Conservation (phyloP, 2,113 vertebrate genomes). For the Odobenus rosmarus region DNA sequence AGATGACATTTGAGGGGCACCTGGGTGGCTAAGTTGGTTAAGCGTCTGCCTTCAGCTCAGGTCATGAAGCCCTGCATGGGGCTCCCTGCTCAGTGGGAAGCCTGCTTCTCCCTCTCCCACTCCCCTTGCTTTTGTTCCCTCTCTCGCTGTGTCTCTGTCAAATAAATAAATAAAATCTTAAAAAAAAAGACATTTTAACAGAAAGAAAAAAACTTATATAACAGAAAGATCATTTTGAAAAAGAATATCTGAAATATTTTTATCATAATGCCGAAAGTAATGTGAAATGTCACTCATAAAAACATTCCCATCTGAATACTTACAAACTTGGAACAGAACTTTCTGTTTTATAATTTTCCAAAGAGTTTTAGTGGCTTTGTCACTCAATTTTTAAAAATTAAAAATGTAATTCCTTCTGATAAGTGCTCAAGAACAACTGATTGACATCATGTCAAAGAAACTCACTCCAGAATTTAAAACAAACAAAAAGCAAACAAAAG, state of each 20-base stretch:
- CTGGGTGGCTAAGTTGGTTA: too few relatives aligned
- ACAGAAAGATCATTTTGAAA: slow-evolving; percentile 42
- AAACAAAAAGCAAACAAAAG: background rate
- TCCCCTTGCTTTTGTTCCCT: too few relatives aligned
- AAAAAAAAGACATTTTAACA: slow-evolving; percentile 61
- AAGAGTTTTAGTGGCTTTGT: background rate
- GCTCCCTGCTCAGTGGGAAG: too few relatives aligned
- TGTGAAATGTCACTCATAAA: background rate
- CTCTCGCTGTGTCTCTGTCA: too few relatives aligned
- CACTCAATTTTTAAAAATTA: background rate
- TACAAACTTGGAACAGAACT: background rate
- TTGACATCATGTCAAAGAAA: background rate
- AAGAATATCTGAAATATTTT: background rate
- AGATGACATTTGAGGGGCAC: slow-evolving; percentile 52
- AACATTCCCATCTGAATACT: slow-evolving; percentile 4
- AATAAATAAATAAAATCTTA: too few relatives aligned
- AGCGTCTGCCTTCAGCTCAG: too few relatives aligned
- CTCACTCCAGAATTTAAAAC: background rate
- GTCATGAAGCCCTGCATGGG: too few relatives aligned
- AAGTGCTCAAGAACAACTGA: background rate
- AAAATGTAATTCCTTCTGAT: background rate
- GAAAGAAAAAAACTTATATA: background rate
- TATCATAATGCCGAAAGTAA: slow-evolving; percentile 7
- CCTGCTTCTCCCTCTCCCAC: too few relatives aligned
- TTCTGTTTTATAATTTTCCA: background rate